Percentiles rank a stretch among this genome's conserved stretches.
These are phyloP conservation scores for Trilocha varians DNA, from an alignment of 2,888 invertebrate species.

Conservation along the genomic window DNA sequence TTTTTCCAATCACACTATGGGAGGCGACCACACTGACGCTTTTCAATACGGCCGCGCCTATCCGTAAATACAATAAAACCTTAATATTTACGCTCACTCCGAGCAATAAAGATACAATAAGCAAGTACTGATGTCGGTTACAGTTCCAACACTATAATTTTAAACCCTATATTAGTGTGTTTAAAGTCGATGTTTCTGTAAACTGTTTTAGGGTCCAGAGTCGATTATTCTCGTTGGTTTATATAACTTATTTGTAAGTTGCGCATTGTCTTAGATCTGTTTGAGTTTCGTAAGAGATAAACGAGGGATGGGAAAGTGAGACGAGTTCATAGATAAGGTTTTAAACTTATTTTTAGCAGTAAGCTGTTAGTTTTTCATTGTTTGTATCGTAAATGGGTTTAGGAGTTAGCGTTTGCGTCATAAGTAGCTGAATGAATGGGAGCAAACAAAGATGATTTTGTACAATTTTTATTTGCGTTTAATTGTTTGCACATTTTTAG, in stretches of 20 bases:
- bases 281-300: conserved; percentile 57
- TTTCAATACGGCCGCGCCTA: conserved; percentile 46
- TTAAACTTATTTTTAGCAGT: conserved; percentile 46
- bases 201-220: conserved; percentile 10
- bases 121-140: conserved; percentile 38
- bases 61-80: conserved; percentile 67
- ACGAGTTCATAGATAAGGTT: conserved; percentile 24
- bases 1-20: conserved; percentile 49
- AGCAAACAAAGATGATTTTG: no score
- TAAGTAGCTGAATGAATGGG: background rate
- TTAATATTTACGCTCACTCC: conserved; percentile 63
- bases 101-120: conserved; percentile 63
- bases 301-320: conserved; percentile 40
- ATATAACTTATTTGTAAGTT: conserved; percentile 57
- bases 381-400: conserved; percentile 11
- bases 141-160: conserved; percentile 5
- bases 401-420: background rate
- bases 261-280: conserved; percentile 56
- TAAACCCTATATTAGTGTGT: conserved; percentile 9
- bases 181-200: conserved; percentile 22
- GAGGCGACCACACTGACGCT: conserved; percentile 63
- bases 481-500: no score
- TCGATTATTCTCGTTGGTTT: conserved; percentile 34
- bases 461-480: no score
- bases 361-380: conserved; percentile 30